phyloP scores from a whole-genome alignment of 2,797 vertebrate genomes.

The Leptodactylus fallax region DNA sequence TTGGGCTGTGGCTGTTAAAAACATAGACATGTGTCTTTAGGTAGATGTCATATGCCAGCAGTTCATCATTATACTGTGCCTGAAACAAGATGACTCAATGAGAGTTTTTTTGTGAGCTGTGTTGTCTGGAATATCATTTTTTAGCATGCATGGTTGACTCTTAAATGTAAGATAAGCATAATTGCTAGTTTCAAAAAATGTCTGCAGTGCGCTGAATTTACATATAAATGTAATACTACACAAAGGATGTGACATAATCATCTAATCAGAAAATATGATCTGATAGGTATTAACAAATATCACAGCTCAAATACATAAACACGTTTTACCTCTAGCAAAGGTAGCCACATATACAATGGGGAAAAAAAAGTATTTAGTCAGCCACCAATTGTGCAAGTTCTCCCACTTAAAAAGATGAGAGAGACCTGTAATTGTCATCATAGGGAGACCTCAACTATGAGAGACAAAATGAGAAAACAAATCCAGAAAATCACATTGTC shows the following conservation, averaged over 20 bases:
- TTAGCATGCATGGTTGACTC: conserved; percentile 3
- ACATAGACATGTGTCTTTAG: conserved; percentile 13
- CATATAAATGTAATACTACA: neutral
- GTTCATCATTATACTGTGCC: neutral
- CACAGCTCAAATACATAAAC: neutral
- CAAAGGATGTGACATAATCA: neutral
- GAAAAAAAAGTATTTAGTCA: too few species aligned
- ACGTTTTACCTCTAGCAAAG: neutral
- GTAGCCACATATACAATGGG: too few species aligned
- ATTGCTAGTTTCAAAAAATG: neutral
- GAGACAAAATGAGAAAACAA: too few species aligned
- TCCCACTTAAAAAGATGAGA: too few species aligned
- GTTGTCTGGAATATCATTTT: neutral
- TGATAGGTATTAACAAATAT: neutral
- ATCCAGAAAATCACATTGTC: too few species aligned
- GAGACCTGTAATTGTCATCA: too few species aligned
- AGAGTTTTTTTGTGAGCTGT: neutral
- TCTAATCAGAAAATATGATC: neutral
- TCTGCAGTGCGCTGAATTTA: neutral
- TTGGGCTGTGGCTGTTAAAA: neutral
- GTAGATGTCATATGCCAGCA: conserved; percentile 4
- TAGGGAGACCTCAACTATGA: too few species aligned
- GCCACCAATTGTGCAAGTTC: too few species aligned
- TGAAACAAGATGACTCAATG: neutral
- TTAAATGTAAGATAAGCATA: neutral